These are phyloP conservation scores for Holotrichia oblita DNA, from an alignment of 1,140 invertebrate genomes.

Conservation along the genomic window DNA sequence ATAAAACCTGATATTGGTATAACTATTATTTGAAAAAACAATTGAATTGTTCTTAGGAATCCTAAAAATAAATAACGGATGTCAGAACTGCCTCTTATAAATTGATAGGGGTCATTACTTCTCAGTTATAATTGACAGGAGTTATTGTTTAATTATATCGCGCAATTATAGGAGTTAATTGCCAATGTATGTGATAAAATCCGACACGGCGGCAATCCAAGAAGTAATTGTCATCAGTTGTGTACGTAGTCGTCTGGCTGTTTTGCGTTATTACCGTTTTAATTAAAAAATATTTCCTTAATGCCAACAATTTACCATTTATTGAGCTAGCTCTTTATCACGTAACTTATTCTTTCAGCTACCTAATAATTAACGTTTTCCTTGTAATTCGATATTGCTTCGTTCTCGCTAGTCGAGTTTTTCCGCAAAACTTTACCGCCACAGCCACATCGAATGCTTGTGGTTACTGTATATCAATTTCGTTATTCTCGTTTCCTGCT, in stretches of 20 bases:
- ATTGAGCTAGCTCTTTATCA: slow-evolving; percentile 13
- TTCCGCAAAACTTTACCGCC: not conserved
- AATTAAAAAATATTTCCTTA: slow-evolving; percentile 26
- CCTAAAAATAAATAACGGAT: too few species aligned
- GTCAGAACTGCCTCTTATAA: not conserved
- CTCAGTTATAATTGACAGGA: slow-evolving; percentile 13
- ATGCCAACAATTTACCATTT: slow-evolving; percentile 17
- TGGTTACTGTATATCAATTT: not conserved
- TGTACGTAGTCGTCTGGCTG: not conserved
- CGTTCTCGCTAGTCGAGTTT: not conserved
- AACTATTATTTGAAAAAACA: too few species aligned
- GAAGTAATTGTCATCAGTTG: not conserved
- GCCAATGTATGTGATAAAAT: slow-evolving; percentile 30
- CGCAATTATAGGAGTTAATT: slow-evolving; percentile 21
- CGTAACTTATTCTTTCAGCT: slow-evolving; percentile 23
- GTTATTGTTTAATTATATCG: slow-evolving; percentile 33
- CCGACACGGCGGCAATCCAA: slow-evolving; percentile 29
- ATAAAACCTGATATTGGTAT: too few species aligned
- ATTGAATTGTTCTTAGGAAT: too few species aligned
- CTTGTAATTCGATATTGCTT: not conserved
- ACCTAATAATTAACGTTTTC: slow-evolving; percentile 25
- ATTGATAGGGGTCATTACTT: not conserved
- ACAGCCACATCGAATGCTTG: not conserved
- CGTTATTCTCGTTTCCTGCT: not conserved
- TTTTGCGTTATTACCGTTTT: slow-evolving; percentile 26